Percentiles rank a stretch among this genome's conserved stretches.
These are phyloP conservation scores for Acleris holmiana DNA, from an alignment of 2,888 invertebrate genomes.

Conservation along the genomic window DNA sequence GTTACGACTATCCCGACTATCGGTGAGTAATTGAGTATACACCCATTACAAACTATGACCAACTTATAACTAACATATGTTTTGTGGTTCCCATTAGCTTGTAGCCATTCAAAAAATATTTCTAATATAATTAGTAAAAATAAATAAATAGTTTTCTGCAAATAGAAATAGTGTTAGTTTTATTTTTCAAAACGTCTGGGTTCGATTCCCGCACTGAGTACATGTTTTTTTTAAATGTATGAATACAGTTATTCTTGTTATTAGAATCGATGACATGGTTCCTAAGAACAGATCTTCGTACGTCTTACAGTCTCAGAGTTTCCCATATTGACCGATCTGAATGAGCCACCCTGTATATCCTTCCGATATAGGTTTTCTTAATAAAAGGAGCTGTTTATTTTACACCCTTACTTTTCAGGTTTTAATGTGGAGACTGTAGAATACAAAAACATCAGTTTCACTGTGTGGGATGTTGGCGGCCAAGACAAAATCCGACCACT, in stretches of 20 bases:
- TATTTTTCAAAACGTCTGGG: too few species aligned
- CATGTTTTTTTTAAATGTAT: too few species aligned
- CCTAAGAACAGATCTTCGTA: too few species aligned
- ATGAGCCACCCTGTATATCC: too few species aligned
- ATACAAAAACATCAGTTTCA: constrained; percentile 99
- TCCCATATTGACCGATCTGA: too few species aligned
- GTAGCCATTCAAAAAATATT: constrained; percentile 5
- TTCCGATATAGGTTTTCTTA: not conserved
- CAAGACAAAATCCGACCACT: constrained; percentile 99
- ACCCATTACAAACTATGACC: constrained; percentile 1
- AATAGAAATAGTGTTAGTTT: too few species aligned
- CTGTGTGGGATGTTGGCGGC: constrained; percentile 99
- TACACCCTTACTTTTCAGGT: constrained; percentile 83
- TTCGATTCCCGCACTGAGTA: too few species aligned
- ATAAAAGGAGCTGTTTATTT: constrained; percentile 16
- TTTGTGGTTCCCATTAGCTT: constrained; percentile 25
- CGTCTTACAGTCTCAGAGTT: too few species aligned
- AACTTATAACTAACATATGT: constrained; percentile 33
- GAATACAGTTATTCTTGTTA: too few species aligned
- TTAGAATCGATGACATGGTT: too few species aligned
- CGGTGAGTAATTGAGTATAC: constrained; percentile 86
- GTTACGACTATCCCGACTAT: constrained; percentile 99
- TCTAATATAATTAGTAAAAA: too few species aligned
- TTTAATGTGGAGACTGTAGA: constrained; percentile 99
- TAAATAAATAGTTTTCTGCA: too few species aligned